These are phyloP conservation scores for Pogonomyrmex barbatus DNA, from an alignment of 1,140 invertebrate genomes.

Conservation along the genomic window DNA sequence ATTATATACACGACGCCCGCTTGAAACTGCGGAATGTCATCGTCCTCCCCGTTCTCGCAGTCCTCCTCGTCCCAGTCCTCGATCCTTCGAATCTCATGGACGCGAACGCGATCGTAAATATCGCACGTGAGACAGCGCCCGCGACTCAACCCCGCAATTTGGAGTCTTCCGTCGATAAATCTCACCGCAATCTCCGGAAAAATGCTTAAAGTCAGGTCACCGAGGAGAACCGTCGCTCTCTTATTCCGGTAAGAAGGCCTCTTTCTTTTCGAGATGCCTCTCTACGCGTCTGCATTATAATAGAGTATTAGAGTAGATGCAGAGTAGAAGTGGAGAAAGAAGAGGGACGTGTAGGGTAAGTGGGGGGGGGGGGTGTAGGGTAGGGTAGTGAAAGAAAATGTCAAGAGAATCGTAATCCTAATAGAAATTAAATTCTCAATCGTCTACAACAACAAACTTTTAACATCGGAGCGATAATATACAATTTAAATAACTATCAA, in stretches of 20 bases:
- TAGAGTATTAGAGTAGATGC: constrained; percentile 9
- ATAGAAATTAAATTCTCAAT: constrained; percentile 35
- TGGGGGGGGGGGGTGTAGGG: too few relatives aligned
- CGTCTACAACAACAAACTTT: neutral
- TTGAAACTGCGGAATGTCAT: constrained; percentile 65
- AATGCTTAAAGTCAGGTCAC: constrained; percentile 46
- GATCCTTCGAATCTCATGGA: constrained; percentile 24
- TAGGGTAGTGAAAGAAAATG: neutral
- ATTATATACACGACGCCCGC: constrained; percentile 61
- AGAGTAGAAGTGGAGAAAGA: neutral
- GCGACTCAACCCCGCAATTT: constrained; percentile 41
- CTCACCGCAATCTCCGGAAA: constrained; percentile 20
- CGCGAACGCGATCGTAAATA: constrained; percentile 61
- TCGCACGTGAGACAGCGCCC: constrained; percentile 43
- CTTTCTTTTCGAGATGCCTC: constrained; percentile 40
- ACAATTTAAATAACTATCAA: neutral
- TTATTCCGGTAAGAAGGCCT: constrained; percentile 6
- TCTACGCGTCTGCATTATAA: constrained; percentile 31
- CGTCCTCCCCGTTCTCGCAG: constrained; percentile 33
- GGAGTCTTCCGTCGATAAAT: constrained; percentile 55
- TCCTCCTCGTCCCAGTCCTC: constrained; percentile 36
- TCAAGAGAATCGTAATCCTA: neutral
- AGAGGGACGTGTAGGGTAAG: neutral
- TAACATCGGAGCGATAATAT: neutral
- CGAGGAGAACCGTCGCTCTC: constrained; percentile 11